Percentiles rank a stretch among this genome's conserved stretches.
phyloP scores from a whole-genome alignment of 2,888 invertebrate species.

The Escarpia spicata region DNA sequence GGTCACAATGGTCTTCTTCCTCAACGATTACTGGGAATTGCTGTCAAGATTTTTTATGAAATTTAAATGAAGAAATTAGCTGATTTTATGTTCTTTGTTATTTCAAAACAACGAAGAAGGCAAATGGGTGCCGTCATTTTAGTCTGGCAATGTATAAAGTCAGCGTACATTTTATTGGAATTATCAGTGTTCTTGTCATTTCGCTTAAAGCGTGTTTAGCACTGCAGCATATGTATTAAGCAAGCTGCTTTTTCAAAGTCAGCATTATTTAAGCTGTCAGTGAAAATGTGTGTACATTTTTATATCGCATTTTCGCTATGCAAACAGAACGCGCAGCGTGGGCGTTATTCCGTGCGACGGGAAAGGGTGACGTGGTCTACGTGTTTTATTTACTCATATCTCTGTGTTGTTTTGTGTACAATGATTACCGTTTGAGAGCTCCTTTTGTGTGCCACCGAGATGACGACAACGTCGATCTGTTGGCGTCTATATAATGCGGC shows the following conservation, averaged over 20 bases:
- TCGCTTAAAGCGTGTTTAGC: not conserved
- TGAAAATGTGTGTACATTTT: slow-evolving; percentile 9
- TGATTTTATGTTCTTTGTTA: not conserved
- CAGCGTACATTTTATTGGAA: not conserved
- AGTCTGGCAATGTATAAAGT: not conserved
- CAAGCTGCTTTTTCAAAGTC: not conserved
- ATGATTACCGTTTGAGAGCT: not conserved
- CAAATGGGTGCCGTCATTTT: not conserved
- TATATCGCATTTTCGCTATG: slow-evolving; percentile 7
- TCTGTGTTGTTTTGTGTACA: not conserved
- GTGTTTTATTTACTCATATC: not conserved
- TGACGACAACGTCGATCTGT: not conserved
- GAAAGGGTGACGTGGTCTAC: not conserved
- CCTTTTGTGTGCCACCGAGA: not conserved
- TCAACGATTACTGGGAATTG: not conserved
- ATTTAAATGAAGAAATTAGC: not conserved
- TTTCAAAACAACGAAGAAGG: not conserved
- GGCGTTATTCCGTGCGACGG: not conserved
- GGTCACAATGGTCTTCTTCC: not conserved
- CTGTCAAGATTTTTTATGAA: not conserved
- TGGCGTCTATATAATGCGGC: not conserved
- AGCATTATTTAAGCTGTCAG: not conserved
- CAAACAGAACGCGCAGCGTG: not conserved
- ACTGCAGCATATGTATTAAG: not conserved
- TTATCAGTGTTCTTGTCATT: not conserved